These are phyloP conservation scores for Clarias platycephalus DNA, from an alignment of 2,797 vertebrate species.

Conservation along the genomic window DNA sequence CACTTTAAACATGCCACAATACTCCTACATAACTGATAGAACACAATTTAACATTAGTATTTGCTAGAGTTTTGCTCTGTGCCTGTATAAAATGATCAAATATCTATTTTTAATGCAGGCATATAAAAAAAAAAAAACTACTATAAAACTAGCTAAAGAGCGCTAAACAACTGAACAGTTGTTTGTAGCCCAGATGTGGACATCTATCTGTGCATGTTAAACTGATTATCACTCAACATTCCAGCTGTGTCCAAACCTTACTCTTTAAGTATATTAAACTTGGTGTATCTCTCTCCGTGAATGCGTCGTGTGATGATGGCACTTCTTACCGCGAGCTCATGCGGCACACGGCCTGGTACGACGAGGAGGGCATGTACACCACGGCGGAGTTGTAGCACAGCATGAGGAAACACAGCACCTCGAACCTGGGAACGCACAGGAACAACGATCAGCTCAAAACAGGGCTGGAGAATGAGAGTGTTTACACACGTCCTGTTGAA, in stretches of 20 bases:
- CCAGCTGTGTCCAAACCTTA: neutral
- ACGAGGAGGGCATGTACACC: conserved; percentile 95
- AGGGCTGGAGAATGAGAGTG: neutral
- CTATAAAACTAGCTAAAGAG: neutral
- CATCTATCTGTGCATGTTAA: neutral
- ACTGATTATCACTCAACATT: neutral
- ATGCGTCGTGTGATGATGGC: neutral
- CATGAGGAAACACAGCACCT: conserved; percentile 97
- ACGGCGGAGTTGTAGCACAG: conserved; percentile 96
- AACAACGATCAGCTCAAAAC: neutral
- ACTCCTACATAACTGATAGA: neutral
- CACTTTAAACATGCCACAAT: neutral
- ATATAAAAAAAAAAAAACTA: neutral
- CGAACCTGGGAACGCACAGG: conserved; percentile 79
- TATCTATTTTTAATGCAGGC: neutral
- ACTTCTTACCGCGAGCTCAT: conserved; percentile 92
- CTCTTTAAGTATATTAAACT: neutral
- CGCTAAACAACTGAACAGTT: neutral
- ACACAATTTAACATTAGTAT: neutral
- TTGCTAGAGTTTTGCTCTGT: neutral
- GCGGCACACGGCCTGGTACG: conserved; percentile 91
- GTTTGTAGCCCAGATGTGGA: neutral
- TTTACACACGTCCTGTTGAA: neutral
- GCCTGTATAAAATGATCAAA: neutral
- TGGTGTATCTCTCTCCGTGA: neutral